These are phyloP conservation scores for Ephialtes manifestator DNA, from an alignment of 2,888 invertebrate genomes.

Conservation along the genomic window DNA sequence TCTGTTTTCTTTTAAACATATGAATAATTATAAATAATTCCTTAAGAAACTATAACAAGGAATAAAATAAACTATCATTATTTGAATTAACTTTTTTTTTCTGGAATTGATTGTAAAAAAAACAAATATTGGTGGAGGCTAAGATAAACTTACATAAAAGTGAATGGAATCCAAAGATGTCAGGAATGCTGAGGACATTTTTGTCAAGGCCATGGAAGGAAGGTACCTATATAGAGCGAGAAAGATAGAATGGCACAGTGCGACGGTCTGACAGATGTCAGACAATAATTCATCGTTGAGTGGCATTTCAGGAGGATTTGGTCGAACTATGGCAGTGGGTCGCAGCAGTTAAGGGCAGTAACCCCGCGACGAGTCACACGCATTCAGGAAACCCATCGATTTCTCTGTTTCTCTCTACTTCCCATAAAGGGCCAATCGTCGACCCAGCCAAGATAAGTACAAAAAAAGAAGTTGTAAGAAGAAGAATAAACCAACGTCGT, in stretches of 20 bases:
- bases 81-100: too few relatives aligned
- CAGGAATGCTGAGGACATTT: neutral
- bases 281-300: conserved; percentile 64
- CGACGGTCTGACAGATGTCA: conserved; percentile 17
- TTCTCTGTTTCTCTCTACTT: neutral
- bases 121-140: too few relatives aligned
- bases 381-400: conserved; percentile 17
- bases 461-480: conserved; percentile 4
- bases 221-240: conserved; percentile 9
- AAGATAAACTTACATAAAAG: too few relatives aligned
- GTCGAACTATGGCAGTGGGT: neutral
- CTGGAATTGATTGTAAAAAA: too few relatives aligned
- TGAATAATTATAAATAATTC: too few relatives aligned
- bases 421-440: neutral
- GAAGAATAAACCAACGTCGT: conserved; percentile 2
- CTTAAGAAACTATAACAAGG: too few relatives aligned
- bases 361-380: neutral
- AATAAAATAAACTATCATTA: too few relatives aligned
- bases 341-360: neutral
- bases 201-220: neutral
- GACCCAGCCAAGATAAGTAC: conserved; percentile 1
- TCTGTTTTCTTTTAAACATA: too few relatives aligned
- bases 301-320: conserved; percentile 55
- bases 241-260: conserved; percentile 45
- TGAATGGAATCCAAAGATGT: neutral